Evolutionary conservation across 1,140 invertebrate genomes (phyloP).

Genomic region (Chironomus striatipennis): DNA sequence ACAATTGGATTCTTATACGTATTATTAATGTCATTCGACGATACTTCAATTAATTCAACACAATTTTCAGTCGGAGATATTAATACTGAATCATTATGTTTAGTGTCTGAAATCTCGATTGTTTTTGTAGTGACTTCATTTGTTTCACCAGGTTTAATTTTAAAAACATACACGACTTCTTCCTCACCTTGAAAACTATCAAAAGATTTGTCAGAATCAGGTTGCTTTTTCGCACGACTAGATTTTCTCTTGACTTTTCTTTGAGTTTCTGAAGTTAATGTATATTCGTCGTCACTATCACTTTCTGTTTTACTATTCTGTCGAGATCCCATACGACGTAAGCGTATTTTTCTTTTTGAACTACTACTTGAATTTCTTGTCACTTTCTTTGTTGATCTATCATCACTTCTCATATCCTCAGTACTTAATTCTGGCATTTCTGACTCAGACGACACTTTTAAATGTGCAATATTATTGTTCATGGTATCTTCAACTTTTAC

Average conservation of each 20-base stretch:
- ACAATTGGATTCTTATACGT: slow-evolving; percentile 53
- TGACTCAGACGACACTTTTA: not conserved
- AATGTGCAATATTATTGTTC: not conserved
- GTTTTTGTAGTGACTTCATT: slow-evolving; percentile 36
- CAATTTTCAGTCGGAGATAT: slow-evolving; percentile 26
- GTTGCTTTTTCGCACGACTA: slow-evolving; percentile 30
- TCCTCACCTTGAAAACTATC: slow-evolving; percentile 27
- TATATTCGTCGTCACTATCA: slow-evolving; percentile 40
- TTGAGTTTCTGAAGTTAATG: slow-evolving; percentile 40
- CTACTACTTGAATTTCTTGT: slow-evolving; percentile 27
- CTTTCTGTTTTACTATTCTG: slow-evolving; percentile 41
- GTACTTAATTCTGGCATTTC: slow-evolving; percentile 10
- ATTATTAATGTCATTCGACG: slow-evolving; percentile 32
- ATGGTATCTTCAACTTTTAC: not conserved
- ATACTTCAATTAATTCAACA: slow-evolving; percentile 28
- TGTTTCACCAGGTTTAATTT: slow-evolving; percentile 37
- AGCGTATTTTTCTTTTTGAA: slow-evolving; percentile 35
- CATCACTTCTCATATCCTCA: not conserved
- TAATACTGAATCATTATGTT: slow-evolving; percentile 25
- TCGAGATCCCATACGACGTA: slow-evolving; percentile 39
- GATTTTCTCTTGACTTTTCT: slow-evolving; percentile 35
- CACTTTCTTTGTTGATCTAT: slow-evolving; percentile 25
- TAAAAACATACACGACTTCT: slow-evolving; percentile 33
- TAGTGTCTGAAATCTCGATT: slow-evolving; percentile 28
- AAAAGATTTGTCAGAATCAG: slow-evolving; percentile 33